These are phyloP conservation scores for Chitala chitala DNA, from an alignment of 2,113 vertebrate genomes.

Conservation along the genomic window DNA sequence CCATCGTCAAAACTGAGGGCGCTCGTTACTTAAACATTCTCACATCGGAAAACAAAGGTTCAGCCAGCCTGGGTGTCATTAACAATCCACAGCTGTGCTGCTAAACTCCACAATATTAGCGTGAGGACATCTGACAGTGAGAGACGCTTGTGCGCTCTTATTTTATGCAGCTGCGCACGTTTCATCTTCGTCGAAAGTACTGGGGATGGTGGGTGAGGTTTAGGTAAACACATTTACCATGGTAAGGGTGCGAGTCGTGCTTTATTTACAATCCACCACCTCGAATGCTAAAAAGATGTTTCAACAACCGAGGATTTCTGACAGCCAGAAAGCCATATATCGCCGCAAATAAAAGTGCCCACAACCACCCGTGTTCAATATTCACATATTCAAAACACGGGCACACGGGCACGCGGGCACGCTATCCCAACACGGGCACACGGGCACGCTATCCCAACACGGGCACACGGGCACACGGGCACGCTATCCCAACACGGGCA, in stretches of 20 bases:
- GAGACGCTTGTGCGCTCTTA: neutral
- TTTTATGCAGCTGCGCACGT: neutral
- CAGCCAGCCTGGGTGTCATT: neutral
- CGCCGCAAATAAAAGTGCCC: constrained; percentile 51
- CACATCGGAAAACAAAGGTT: no score
- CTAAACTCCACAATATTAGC: no score
- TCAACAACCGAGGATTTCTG: constrained; percentile 46
- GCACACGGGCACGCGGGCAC: neutral
- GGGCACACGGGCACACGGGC: constrained; percentile 1
- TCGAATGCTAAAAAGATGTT: constrained; percentile 60
- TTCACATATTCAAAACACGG: constrained; percentile 50
- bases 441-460: constrained; percentile 35
- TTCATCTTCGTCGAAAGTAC: neutral
- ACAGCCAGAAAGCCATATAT: constrained; percentile 56
- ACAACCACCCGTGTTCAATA: constrained; percentile 56
- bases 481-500: neutral
- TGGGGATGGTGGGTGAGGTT: neutral
- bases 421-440: neutral
- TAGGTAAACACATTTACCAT: neutral
- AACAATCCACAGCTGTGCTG: neutral
- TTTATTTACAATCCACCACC: constrained; percentile 60
- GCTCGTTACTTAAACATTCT: neutral
- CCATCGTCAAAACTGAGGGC: neutral
- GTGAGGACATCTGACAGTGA: neutral
- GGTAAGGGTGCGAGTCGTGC: neutral